These are phyloP conservation scores for Echiichthys vipera DNA, from an alignment of 2,797 vertebrate genomes.

Conservation along the genomic window DNA sequence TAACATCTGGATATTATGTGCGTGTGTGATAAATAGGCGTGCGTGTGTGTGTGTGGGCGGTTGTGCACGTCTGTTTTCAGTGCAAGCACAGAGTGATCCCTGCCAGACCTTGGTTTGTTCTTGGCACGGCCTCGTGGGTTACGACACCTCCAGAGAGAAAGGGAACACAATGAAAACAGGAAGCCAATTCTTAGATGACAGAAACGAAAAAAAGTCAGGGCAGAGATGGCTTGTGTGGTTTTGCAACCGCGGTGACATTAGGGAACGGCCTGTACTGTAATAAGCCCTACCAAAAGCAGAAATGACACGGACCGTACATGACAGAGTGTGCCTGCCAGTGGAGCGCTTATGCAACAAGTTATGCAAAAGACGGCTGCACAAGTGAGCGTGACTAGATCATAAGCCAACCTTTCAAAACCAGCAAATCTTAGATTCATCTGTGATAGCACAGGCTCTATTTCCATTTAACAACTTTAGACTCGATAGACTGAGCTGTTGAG, in stretches of 20 bases:
- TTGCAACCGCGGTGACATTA: conserved; percentile 80
- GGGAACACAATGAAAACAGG: conserved; percentile 85
- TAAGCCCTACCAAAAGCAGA: conserved; percentile 74
- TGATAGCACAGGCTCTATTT: conserved; percentile 34
- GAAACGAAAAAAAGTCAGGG: conserved; percentile 44
- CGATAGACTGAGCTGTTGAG: conserved; percentile 18
- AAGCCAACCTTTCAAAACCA: conserved; percentile 54
- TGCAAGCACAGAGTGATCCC: conserved; percentile 63
- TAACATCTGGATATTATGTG: conserved; percentile 73
- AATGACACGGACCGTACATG: conserved; percentile 66
- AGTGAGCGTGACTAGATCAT: conserved; percentile 61
- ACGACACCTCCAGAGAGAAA: conserved; percentile 76
- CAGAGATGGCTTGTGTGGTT: conserved; percentile 74
- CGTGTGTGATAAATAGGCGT: conserved; percentile 40
- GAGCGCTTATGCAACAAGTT: conserved; percentile 79
- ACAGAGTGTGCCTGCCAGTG: conserved; percentile 74
- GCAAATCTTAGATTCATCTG: conserved; percentile 39
- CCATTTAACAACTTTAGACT: conserved; percentile 28
- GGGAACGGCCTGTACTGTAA: conserved; percentile 83
- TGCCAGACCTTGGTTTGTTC: conserved; percentile 75
- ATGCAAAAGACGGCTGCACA: conserved; percentile 71
- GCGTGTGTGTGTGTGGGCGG: conserved; percentile 37
- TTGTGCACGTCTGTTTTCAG: conserved; percentile 56
- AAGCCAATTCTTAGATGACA: conserved; percentile 84
- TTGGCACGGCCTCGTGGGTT: conserved; percentile 73